A percentile compares a stretch with the other conserved stretches of the same genome.
These are phyloP conservation scores for Chaetodon auriga DNA, from an alignment of 2,113 vertebrate species.

Conservation along the genomic window DNA sequence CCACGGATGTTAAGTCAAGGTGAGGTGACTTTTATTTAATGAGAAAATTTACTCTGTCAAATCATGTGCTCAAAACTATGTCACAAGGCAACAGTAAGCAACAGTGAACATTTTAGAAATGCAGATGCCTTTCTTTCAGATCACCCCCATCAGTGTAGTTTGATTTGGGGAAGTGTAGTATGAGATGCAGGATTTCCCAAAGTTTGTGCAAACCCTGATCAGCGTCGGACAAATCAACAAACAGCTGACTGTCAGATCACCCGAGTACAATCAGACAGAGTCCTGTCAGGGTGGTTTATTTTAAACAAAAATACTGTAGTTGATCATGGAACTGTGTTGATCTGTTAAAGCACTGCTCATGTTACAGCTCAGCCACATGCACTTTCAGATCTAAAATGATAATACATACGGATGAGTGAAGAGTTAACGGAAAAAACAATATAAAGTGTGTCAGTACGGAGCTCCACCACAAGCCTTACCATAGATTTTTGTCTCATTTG, in stretches of 20 bases:
- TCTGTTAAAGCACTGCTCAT: not conserved
- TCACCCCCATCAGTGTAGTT: not conserved
- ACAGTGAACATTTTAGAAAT: conserved; percentile 3
- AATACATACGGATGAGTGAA: not conserved
- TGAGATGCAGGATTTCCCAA: not conserved
- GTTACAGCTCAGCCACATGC: not conserved
- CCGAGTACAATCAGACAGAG: not conserved
- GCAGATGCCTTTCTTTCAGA: not conserved
- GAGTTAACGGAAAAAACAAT: not conserved
- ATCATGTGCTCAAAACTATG: not conserved
- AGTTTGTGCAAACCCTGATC: not conserved
- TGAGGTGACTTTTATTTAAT: conserved; percentile 3
- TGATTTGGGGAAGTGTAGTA: not conserved
- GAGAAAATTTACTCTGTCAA: not conserved
- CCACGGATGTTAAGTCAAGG: not conserved
- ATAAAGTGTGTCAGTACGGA: not conserved
- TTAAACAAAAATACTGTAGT: not conserved
- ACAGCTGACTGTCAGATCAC: not conserved
- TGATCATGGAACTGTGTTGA: not conserved
- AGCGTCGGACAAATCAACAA: not conserved
- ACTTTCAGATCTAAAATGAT: not conserved
- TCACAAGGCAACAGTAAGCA: not conserved
- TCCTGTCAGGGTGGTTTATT: not conserved
- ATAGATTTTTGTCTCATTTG: not conserved
- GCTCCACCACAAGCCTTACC: not conserved